Conservation (phyloP, 2,797 vertebrate species). For the Chromis chromis region DNA sequence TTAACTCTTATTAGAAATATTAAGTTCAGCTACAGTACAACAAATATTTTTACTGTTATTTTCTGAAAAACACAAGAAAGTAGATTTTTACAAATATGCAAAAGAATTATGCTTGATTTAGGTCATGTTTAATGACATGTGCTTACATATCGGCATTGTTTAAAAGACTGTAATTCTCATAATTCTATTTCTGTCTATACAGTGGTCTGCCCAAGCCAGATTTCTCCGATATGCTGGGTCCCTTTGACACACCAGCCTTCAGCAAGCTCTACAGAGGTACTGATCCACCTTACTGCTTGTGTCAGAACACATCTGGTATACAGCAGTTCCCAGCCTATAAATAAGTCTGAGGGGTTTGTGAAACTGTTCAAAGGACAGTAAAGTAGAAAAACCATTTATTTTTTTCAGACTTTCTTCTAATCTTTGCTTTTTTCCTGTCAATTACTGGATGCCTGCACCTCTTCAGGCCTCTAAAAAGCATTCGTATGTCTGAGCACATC, state of each 20-base stretch:
- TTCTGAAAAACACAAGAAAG: neutral
- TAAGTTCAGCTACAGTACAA: neutral
- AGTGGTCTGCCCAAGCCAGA: slow-evolving; percentile 89
- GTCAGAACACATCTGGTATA: slow-evolving; percentile 14
- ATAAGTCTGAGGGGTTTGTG: slow-evolving; percentile 14
- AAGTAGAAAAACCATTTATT: neutral
- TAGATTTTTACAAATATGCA: neutral
- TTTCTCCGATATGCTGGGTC: slow-evolving; percentile 91
- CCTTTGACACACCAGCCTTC: slow-evolving; percentile 93
- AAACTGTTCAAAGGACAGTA: neutral
- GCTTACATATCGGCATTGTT: neutral
- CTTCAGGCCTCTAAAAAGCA: neutral
- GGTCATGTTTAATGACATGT: neutral
- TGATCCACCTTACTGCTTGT: slow-evolving; percentile 7
- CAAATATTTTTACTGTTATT: neutral
- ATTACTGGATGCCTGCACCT: neutral
- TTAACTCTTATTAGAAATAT: neutral
- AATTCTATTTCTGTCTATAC: slow-evolving; percentile 26
- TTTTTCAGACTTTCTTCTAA: neutral
- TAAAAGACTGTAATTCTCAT: neutral
- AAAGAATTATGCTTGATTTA: neutral
- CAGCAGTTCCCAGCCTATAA: slow-evolving; percentile 7
- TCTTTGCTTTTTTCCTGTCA: neutral
- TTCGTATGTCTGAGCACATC: slow-evolving; percentile 13
- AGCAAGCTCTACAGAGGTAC: slow-evolving; percentile 95